Evolutionary conservation across 2,888 invertebrate species (phyloP).

Genomic region (Cryptophagus acutangulus): DNA sequence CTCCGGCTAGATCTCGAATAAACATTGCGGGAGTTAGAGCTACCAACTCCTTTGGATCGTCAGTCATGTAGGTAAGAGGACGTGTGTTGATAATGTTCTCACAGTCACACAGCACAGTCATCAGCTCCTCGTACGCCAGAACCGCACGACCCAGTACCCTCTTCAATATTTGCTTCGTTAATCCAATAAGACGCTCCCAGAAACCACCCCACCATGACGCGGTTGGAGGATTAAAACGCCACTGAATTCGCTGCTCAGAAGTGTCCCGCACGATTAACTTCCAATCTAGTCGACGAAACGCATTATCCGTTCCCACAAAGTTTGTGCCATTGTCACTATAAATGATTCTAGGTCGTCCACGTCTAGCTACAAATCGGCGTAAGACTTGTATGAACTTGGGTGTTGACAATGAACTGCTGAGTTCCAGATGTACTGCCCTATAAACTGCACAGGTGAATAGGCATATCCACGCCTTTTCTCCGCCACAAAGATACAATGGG

Average conservation of each 20-base stretch:
- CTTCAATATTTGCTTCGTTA: constrained; percentile 39
- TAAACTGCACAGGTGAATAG: too few relatives aligned
- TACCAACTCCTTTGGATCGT: constrained; percentile 17
- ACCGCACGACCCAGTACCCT: constrained; percentile 37
- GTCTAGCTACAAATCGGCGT: too few relatives aligned
- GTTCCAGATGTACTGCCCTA: too few relatives aligned
- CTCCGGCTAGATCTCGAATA: constrained; percentile 18
- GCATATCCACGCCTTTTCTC: too few relatives aligned
- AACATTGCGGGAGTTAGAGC: constrained; percentile 29
- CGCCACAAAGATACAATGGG: too few relatives aligned
- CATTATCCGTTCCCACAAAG: too few relatives aligned
- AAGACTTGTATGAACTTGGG: too few relatives aligned
- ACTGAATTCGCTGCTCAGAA: constrained; percentile 23
- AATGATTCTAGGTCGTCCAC: too few relatives aligned
- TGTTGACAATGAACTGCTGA: too few relatives aligned
- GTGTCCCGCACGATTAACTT: constrained; percentile 20
- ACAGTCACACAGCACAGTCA: constrained; percentile 30
- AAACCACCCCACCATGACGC: constrained; percentile 47
- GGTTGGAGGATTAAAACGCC: constrained; percentile 41
- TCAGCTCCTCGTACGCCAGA: constrained; percentile 29
- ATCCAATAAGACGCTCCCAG: constrained; percentile 43
- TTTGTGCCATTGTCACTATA: too few relatives aligned
- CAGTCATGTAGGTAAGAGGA: constrained; percentile 23
- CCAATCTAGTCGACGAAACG: constrained; percentile 30
- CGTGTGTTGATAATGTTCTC: constrained; percentile 39